These are phyloP conservation scores for Lasius platythorax DNA, from an alignment of 2,888 invertebrate genomes.

Conservation along the genomic window DNA sequence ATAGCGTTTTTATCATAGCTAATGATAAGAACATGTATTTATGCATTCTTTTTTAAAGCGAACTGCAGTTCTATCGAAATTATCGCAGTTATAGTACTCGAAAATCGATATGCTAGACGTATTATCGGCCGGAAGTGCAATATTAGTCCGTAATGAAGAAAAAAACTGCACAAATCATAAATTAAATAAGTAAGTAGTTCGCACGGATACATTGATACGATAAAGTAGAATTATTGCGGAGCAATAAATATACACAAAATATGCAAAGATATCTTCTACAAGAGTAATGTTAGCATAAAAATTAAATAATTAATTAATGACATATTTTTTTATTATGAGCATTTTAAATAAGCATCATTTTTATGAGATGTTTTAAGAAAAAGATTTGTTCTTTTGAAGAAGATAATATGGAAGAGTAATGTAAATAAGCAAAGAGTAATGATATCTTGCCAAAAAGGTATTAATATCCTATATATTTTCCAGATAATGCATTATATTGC, in stretches of 20 bases:
- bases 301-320: slow-evolving; percentile 22
- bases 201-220: neutral
- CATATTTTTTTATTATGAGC: slow-evolving; percentile 1
- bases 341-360: slow-evolving; percentile 2
- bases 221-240: slow-evolving; percentile 1
- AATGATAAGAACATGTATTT: neutral
- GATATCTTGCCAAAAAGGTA: slow-evolving; percentile 77
- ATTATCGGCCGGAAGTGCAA: slow-evolving; percentile 80
- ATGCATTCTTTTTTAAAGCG: neutral
- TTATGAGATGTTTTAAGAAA: neutral
- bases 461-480: slow-evolving; percentile 61
- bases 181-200: slow-evolving; percentile 24
- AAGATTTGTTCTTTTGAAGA: neutral
- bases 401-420: slow-evolving; percentile 27
- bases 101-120: slow-evolving; percentile 3
- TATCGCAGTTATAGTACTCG: neutral
- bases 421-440: slow-evolving; percentile 49
- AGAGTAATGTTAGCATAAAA: neutral
- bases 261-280: neutral
- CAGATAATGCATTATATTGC: slow-evolving; percentile 33
- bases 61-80: slow-evolving; percentile 1
- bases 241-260: neutral
- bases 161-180: slow-evolving; percentile 17
- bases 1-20: slow-evolving; percentile 20
- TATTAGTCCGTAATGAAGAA: slow-evolving; percentile 68